Evolutionary conservation across 1,140 invertebrate species (phyloP).

Genomic region (Gonioctena quinquepunctata): DNA sequence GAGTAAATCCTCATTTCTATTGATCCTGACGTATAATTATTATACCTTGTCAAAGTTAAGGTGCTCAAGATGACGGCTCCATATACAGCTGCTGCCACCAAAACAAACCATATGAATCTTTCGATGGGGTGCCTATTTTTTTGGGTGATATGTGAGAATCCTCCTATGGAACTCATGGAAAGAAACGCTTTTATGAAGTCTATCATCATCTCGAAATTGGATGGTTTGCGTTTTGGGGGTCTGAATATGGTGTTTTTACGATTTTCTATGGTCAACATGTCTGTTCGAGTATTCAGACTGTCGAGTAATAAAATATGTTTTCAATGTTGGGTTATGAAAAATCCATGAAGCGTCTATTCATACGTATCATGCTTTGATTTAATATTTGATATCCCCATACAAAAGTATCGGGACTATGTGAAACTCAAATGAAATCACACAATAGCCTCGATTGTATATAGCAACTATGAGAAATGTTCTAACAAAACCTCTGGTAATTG

Average conservation of each 20-base stretch:
- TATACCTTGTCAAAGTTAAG: conserved; percentile 63
- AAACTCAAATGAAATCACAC: too few species aligned
- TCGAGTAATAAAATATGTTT: too few species aligned
- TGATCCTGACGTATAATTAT: too few species aligned
- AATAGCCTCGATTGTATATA: background rate
- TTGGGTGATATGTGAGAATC: conserved; percentile 27
- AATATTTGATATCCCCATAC: background rate
- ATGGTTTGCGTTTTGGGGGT: background rate
- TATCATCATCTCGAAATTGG: background rate
- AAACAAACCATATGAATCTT: conserved; percentile 56
- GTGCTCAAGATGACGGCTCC: conserved; percentile 60
- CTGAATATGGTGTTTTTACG: background rate
- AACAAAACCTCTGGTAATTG: background rate
- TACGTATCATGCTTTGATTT: background rate
- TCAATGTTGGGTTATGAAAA: background rate
- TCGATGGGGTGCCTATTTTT: conserved; percentile 37
- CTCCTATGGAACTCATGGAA: conserved; percentile 28
- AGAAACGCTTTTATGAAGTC: conserved; percentile 27
- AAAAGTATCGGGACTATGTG: too few species aligned
- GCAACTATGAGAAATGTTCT: background rate
- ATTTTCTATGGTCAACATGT: background rate
- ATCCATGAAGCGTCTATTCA: too few species aligned
- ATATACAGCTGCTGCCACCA: conserved; percentile 56
- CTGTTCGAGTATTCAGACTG: too few species aligned
- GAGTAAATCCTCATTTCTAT: too few species aligned